Conservation (phyloP, 2,797 vertebrate genomes). For the Tolypeutes matacus region DNA sequence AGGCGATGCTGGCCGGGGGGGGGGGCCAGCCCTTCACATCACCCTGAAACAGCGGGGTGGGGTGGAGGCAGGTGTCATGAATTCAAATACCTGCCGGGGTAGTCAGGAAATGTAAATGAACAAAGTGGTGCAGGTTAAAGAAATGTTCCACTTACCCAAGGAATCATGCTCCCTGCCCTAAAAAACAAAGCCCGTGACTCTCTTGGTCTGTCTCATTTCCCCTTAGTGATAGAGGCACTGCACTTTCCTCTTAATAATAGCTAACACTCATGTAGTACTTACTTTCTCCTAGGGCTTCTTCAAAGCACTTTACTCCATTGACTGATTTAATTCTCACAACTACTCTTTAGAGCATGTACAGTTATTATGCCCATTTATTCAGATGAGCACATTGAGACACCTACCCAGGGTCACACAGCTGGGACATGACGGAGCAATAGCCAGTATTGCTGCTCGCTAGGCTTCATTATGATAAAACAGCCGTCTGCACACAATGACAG, state of each 20-base stretch:
- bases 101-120: background rate
- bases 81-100: background rate
- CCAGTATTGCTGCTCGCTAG: background rate
- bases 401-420: background rate
- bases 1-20: background rate
- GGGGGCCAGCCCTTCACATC: no score
- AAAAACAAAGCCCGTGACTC: background rate
- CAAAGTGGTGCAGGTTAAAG: background rate
- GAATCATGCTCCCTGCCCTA: background rate
- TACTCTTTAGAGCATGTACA: background rate
- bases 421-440: background rate
- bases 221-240: background rate
- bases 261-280: background rate
- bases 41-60: background rate
- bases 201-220: constrained; percentile 6
- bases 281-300: background rate
- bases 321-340: background rate
- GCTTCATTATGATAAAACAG: background rate
- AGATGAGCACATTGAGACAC: background rate
- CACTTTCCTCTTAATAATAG: background rate
- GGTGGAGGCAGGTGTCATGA: background rate
- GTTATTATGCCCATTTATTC: background rate
- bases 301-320: background rate
- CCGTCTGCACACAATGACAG: background rate
- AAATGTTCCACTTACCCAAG: background rate